phyloP scores from a whole-genome alignment of 1,140 invertebrate species.

The Bradysia coprophila region DNA sequence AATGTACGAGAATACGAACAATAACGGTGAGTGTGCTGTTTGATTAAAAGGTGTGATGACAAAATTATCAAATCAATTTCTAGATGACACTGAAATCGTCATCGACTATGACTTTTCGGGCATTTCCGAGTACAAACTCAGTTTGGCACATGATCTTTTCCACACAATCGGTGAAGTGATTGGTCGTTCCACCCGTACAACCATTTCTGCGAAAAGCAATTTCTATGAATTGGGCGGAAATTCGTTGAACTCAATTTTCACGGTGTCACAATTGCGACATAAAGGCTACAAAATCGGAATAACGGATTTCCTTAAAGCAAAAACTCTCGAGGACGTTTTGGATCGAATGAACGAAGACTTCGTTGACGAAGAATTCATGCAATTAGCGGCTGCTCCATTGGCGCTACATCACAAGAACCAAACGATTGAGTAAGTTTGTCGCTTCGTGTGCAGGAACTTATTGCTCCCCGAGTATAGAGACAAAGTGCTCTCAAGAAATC shows the following conservation, averaged over 20 bases:
- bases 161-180: conserved; percentile 50
- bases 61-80: conserved; percentile 4
- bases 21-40: conserved; percentile 28
- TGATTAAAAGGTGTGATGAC: conserved; percentile 4
- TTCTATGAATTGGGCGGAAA: conserved; percentile 76
- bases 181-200: conserved; percentile 33
- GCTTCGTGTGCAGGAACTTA: too few species aligned
- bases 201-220: conserved; percentile 39
- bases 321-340: conserved; percentile 45
- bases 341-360: conserved; percentile 30
- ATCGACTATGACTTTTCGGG: conserved; percentile 37
- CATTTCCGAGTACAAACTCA: conserved; percentile 33
- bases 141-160: conserved; percentile 46
- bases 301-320: conserved; percentile 56
- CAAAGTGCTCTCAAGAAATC: too few species aligned
- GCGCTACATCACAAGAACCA: conserved; percentile 2
- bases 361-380: conserved; percentile 8
- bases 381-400: not conserved
- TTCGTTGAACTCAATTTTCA: conserved; percentile 67
- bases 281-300: conserved; percentile 60
- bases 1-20: conserved; percentile 46
- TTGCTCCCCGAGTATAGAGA: too few species aligned
- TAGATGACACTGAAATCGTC: conserved; percentile 25
- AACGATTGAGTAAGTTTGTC: conserved; percentile 12
- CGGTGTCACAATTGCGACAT: conserved; percentile 55